phyloP scores from a whole-genome alignment of 2,888 invertebrate species.

The Lepidochrysops patricia region DNA sequence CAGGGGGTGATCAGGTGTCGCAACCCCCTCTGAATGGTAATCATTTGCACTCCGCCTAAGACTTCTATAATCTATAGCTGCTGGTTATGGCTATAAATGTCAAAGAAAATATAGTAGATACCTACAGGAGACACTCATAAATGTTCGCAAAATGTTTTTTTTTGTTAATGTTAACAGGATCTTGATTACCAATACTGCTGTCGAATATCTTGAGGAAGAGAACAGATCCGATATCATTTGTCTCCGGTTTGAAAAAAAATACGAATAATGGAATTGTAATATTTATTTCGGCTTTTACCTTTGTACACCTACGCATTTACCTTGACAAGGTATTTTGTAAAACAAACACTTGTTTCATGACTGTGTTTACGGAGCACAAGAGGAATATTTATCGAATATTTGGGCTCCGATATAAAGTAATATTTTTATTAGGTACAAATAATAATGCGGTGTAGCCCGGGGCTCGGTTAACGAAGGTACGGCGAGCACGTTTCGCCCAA shows the following conservation, averaged over 20 bases:
- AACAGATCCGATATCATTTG: too few relatives aligned
- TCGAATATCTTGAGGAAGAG: too few relatives aligned
- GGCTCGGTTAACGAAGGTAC: background rate
- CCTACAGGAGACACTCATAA: background rate
- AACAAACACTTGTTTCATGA: background rate
- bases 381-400: background rate
- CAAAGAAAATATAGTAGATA: background rate
- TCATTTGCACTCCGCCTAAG: background rate
- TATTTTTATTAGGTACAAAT: constrained; percentile 15
- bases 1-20: constrained; percentile 14
- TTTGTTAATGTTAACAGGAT: too few relatives aligned
- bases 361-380: background rate
- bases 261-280: background rate
- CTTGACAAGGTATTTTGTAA: background rate
- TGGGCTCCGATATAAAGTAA: background rate
- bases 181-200: too few relatives aligned
- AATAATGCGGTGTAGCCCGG: constrained; percentile 12
- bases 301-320: background rate
- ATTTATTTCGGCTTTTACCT: background rate
- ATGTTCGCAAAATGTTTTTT: too few relatives aligned
- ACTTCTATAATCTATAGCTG: background rate
- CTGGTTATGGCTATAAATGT: background rate
- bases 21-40: constrained; percentile 11
- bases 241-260: background rate
- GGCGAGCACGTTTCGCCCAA: constrained; percentile 52